Base-by-base conservation (phyloP, 2,797 vertebrate genomes). In the Fistularia tabacaria region DNA sequence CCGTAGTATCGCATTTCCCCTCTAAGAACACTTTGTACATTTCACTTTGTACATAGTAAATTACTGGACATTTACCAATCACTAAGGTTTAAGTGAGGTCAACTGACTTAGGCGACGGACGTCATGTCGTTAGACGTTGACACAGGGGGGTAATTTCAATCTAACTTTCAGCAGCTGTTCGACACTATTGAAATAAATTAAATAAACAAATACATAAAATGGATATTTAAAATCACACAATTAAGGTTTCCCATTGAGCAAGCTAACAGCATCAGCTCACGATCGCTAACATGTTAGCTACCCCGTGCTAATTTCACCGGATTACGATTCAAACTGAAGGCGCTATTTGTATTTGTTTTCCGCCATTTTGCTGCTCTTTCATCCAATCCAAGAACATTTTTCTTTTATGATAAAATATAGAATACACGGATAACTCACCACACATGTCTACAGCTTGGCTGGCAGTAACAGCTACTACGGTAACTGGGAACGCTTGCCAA, bases 391-490 rank as follows among this genome's bases (percentile, higher is more conserved):
- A 14, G 6, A 0, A 3, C 1, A 43, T 38, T 3, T 4, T 0
- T 4, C 3, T 1, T 12, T 10, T 43, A 47, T 14, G 3, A 11
- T 7, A 57, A 7, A 45, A 47, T 3, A 38, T 1, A n/a, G 0
- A 43, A 49, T 48, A 37, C 12, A 36, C 37, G 14, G 12, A 10
- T 6, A 38, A 91, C 91, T 91, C 77, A 92, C 91, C 91, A 86
- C 91, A 92, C 91, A 92, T 92, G 86, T 77, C 78, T 86, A 11
- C 82, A 38, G 56, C 48, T 64, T 36, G 36, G 65, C 41, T 80
- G 73, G 65, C 78, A 80, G 72, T 49, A 53, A 55, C 60, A 66
- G 64, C 52, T 80, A 71, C 58, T 69, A 47, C 1, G 48, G 62
- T 58, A 69, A 67, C 71, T 57, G 54, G 53, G 59, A 76, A 61